Conservation (phyloP, 2,888 invertebrate species). For the Lordiphosa fenestrarum region DNA sequence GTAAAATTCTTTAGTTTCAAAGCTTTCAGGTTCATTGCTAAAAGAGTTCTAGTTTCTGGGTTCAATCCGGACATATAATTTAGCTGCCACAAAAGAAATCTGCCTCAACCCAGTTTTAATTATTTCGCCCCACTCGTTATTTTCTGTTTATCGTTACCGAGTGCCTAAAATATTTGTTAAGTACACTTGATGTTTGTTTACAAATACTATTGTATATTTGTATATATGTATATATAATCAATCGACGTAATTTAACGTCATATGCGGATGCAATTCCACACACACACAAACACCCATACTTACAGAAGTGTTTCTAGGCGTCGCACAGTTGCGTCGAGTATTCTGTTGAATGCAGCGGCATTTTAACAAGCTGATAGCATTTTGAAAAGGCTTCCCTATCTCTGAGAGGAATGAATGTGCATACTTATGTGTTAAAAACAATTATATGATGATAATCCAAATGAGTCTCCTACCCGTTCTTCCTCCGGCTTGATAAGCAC, state of each 20-base stretch:
- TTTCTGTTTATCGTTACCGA: too few relatives aligned
- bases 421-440: conserved; percentile 12
- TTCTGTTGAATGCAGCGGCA: conserved; percentile 4
- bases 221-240: too few relatives aligned
- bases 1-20: too few relatives aligned
- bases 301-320: conserved; percentile 3
- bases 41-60: too few relatives aligned
- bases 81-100: too few relatives aligned
- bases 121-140: too few relatives aligned
- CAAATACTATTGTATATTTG: too few relatives aligned
- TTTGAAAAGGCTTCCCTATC: conserved; percentile 46
- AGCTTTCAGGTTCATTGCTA: too few relatives aligned
- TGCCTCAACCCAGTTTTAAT: too few relatives aligned
- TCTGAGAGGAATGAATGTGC: conserved; percentile 28
- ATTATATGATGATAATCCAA: conserved; percentile 30
- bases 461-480: conserved; percentile 1
- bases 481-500: conserved; percentile 32
- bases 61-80: too few relatives aligned
- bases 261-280: conserved; percentile 10
- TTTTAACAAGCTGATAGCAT: conserved; percentile 38
- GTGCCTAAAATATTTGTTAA: neutral
- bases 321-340: neutral
- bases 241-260: conserved; percentile 6
- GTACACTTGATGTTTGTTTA: conserved; percentile 3
- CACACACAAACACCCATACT: too few relatives aligned